Evolutionary conservation across 2,888 invertebrate genomes (phyloP).

Genomic region (Fabriciana adippe): DNA sequence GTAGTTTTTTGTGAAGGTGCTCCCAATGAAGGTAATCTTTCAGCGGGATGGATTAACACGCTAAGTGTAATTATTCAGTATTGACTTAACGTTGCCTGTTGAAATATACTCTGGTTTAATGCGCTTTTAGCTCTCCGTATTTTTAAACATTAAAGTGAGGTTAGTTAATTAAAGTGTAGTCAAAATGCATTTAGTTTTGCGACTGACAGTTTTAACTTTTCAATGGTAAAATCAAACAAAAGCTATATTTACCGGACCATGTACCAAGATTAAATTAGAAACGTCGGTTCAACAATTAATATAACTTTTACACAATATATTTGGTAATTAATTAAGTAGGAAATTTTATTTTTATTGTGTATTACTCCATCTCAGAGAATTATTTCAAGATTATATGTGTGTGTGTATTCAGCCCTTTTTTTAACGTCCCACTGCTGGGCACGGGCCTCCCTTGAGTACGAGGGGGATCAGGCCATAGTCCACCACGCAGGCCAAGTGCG

Average conservation of each 20-base stretch:
- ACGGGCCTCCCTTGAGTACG: too few relatives aligned
- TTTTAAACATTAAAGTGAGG: neutral
- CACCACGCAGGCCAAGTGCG: too few relatives aligned
- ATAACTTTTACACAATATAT: too few relatives aligned
- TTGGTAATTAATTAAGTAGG: too few relatives aligned
- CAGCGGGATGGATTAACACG: constrained; percentile 28
- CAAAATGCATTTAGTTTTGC: too few relatives aligned
- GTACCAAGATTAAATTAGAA: too few relatives aligned
- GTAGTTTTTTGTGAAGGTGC: constrained; percentile 40
- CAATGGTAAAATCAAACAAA: too few relatives aligned
- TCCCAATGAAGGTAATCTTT: constrained; percentile 28
- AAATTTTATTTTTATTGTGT: neutral
- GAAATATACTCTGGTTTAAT: constrained; percentile 5
- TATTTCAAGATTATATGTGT: neutral
- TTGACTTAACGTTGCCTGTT: constrained; percentile 20
- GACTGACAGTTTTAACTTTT: neutral
- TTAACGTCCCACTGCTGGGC: too few relatives aligned
- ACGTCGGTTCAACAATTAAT: too few relatives aligned
- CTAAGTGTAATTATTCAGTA: constrained; percentile 33
- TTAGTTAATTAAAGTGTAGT: neutral
- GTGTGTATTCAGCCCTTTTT: too few relatives aligned
- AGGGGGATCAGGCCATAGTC: too few relatives aligned
- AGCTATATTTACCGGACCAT: too few relatives aligned
- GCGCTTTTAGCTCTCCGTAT: neutral
- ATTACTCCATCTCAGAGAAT: neutral